Evolutionary conservation across 2,797 vertebrate genomes (phyloP).

Genomic region (Tolypeutes matacus): DNA sequence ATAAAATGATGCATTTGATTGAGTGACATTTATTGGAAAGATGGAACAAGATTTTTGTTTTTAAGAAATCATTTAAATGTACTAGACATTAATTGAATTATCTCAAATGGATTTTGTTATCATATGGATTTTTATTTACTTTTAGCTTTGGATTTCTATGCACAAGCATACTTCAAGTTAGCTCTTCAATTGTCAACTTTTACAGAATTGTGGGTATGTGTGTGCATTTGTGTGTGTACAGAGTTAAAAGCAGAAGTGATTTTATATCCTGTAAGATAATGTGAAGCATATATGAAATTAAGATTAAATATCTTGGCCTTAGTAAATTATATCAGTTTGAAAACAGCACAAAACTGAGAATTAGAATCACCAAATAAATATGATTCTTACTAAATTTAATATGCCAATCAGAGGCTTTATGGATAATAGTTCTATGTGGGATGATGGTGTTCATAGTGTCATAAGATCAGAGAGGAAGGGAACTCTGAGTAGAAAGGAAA

Average conservation of each 20-base stretch:
- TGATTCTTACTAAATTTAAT: slow-evolving; percentile 53
- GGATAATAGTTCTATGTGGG: neutral
- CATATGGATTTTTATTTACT: slow-evolving; percentile 40
- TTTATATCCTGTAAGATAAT: slow-evolving; percentile 62
- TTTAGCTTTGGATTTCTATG: slow-evolving; percentile 63
- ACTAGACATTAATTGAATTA: slow-evolving; percentile 60
- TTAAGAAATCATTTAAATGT: slow-evolving; percentile 69
- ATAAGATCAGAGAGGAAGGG: neutral
- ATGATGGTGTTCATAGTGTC: neutral
- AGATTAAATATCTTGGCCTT: neutral
- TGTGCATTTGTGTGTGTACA: neutral
- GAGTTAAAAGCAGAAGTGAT: neutral
- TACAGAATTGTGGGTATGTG: neutral
- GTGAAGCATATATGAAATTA: slow-evolving; percentile 15
- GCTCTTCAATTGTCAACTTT: slow-evolving; percentile 24
- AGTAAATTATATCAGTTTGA: slow-evolving; percentile 9
- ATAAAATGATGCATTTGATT: slow-evolving; percentile 37
- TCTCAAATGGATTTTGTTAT: slow-evolving; percentile 53
- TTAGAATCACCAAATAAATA: slow-evolving; percentile 35
- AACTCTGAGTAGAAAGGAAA: neutral
- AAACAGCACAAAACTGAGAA: slow-evolving; percentile 36
- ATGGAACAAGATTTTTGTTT: slow-evolving; percentile 59
- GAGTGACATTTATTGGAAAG: slow-evolving; percentile 55
- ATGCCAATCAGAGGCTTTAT: neutral
- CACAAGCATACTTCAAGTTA: slow-evolving; percentile 23